Base-by-base conservation (phyloP, 2,797 vertebrate genomes). In the Gobionotothen gibberifrons region DNA sequence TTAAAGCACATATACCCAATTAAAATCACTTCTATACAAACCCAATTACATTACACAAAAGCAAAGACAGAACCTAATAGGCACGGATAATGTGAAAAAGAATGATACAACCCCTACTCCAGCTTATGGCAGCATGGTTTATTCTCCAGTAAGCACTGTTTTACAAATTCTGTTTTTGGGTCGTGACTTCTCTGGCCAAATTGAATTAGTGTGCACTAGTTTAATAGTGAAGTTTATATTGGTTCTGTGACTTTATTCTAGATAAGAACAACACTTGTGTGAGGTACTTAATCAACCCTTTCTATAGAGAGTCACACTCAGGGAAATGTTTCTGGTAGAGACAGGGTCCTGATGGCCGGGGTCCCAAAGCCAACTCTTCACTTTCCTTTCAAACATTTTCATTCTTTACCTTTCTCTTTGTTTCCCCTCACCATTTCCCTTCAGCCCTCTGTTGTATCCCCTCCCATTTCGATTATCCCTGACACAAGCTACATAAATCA, bases 381-480 rank as follows among this genome's bases (percentile, higher is more conserved):
- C 21, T 55, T 54, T 14, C 42, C 46, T 75, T 69, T 51, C 13
- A 43, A n/a, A n/a, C 49, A 26, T 11, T 47, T 39, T 57, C 61
- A 1, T 49, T 69, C 53, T 22, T 19, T 63, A 54, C 42, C 12
- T 19, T 43, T 4, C 32, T 51, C 73, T 65, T 65, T 60, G 68
- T 61, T 70, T 65, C 51, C 17, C 57, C 32, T 22, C 68, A 9
- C 32, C 15, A 1, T 65, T 69, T 74, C 74, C 64, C 48, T 56
- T 44, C 5, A 63, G 58, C 66, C 62, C 60, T 72, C 67, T 29
- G 71, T 75, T 72, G 79, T 75, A 59, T 82, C 78, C 74, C 49
- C 57, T 85, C 85, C 87, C 90, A 82, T 77, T 90, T 91, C 76
- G 36, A 89, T 90, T 90, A 85, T 83, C 85, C 66, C 71, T n/a